Conservation (phyloP, 2,113 vertebrate genomes). For the Diglossa brunneiventris region DNA sequence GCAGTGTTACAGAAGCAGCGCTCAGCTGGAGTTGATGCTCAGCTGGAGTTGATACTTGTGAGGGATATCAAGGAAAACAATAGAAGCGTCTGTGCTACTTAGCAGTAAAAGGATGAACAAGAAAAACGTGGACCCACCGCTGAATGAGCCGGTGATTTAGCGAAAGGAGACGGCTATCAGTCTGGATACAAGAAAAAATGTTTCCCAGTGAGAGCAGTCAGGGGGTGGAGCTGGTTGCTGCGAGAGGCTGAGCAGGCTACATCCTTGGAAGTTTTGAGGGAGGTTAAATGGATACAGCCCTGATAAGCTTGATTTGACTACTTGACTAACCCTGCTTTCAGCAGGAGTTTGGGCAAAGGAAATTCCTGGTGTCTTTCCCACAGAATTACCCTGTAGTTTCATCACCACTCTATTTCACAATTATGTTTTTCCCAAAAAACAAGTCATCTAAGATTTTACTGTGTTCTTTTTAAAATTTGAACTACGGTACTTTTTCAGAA, state of each 20-base stretch:
- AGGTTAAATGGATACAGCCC: neutral
- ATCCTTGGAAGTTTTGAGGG: neutral
- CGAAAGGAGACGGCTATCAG: neutral
- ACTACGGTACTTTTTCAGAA: neutral
- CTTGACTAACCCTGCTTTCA: neutral
- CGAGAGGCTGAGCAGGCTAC: neutral
- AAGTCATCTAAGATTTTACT: neutral
- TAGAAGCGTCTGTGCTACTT: neutral
- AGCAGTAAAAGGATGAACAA: neutral
- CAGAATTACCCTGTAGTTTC: neutral
- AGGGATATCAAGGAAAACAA: neutral
- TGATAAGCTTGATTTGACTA: neutral
- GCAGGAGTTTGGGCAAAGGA: neutral
- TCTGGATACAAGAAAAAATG: neutral
- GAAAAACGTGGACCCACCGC: fast-evolving
- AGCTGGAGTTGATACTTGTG: neutral
- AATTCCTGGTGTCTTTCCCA: neutral
- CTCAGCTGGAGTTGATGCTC: neutral
- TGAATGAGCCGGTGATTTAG: neutral
- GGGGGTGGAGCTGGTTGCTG: neutral
- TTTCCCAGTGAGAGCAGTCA: neutral
- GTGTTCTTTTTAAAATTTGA: neutral
- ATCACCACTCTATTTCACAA: neutral
- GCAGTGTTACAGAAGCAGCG: neutral
- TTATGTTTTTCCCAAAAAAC: neutral